Conservation (phyloP, 1,140 invertebrate species). For the Octopus sinensis region DNA sequence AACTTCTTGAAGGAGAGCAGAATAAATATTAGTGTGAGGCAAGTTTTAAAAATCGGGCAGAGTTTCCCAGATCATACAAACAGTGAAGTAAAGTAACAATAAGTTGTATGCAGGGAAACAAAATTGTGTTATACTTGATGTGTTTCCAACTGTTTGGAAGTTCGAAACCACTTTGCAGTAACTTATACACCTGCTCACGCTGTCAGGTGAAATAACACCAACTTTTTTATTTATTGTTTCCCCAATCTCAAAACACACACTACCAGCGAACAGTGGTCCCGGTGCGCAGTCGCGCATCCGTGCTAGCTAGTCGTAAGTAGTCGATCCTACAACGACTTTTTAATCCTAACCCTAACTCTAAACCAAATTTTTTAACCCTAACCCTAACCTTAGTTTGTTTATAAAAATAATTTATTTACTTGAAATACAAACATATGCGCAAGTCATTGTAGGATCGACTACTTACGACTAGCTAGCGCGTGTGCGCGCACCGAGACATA, state of each 20-base stretch:
- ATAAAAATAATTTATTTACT: too few species aligned
- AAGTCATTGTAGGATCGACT: too few species aligned
- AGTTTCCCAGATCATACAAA: conserved; percentile 26
- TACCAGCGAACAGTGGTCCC: too few species aligned
- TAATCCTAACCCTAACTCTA: too few species aligned
- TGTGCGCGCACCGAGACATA: too few species aligned
- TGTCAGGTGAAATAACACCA: neutral
- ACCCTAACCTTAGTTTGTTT: too few species aligned
- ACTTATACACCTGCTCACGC: neutral
- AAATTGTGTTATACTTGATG: neutral
- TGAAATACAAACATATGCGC: too few species aligned
- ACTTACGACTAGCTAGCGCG: too few species aligned
- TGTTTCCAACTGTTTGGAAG: neutral
- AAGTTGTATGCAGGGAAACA: neutral
- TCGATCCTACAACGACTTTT: too few species aligned
- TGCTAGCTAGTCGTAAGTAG: too few species aligned
- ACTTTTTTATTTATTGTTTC: neutral
- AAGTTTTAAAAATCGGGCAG: conserved; percentile 41
- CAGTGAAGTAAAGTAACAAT: neutral
- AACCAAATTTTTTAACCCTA: too few species aligned
- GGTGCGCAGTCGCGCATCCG: too few species aligned
- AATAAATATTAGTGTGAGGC: conserved; percentile 52
- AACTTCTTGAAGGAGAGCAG: conserved; percentile 38
- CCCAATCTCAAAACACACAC: neutral
- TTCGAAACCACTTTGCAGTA: neutral